Base-by-base conservation (phyloP, 2,888 invertebrate species). In the Euplexia lucipara region DNA sequence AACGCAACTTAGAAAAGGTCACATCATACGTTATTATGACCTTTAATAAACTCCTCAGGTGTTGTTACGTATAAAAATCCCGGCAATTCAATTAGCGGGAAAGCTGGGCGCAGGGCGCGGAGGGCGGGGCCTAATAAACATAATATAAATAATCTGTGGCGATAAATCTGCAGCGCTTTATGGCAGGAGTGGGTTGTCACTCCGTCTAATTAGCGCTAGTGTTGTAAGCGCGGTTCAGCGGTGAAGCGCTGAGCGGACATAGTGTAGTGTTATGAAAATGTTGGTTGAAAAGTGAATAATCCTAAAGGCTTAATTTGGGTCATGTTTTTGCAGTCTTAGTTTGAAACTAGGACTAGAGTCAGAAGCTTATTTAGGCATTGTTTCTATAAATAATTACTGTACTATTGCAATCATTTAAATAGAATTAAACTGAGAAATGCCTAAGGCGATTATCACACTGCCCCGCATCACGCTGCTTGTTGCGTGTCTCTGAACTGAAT, bases 171-270 rank as follows among this genome's bases (percentile, higher is more conserved):
- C 91, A 91, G 90, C 93, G 93, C 91, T 94, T 95, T 95, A 95
- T 93, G 94, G 91, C 92, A 90, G 93, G 95, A 94, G 95, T 94
- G 95, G 95, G 95, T 95, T 95, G 95, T 94, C 95, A 95, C 94
- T 94, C 88, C 82, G 91, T 90, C 94, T 95, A 95, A 95, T 95
- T 95, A 95, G 94, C 90, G 88, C 93, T 93, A 93, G 93, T 92
- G 90, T 87, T 88, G 82, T 73, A 75, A 78, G 75, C 76, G 58
- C 67, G 62, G 61, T 75, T 70, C 74, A 87, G 88, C 87, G 85
- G 79, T 85, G 58, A 70, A 88, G 81, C 81, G 82, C 82, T 80
- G 63, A 61, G 58, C 64, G 53, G 26, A 12, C 41, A 75, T 82
- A 73, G 59, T 48, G 64, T 47, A 30, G 51, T 51, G 22, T 48